Conservation (phyloP, 2,797 vertebrate species). For the Crocodylus rhombifer region DNA sequence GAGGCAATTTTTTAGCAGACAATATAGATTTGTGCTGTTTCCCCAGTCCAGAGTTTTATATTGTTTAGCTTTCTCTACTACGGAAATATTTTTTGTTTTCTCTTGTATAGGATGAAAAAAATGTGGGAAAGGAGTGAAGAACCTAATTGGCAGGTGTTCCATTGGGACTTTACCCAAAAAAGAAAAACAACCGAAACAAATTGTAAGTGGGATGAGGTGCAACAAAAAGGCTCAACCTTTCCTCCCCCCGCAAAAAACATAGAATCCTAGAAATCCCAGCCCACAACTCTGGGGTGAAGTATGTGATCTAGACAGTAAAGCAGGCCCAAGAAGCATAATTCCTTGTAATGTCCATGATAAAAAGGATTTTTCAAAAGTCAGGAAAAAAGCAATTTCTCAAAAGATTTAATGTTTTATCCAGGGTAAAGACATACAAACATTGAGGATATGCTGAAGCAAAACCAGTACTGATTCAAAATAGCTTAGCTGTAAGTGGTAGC, state of each 20-base stretch:
- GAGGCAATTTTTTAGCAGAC: conserved; percentile 35
- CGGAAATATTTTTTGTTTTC: background rate
- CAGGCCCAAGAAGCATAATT: background rate
- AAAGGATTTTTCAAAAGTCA: background rate
- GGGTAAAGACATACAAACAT: background rate
- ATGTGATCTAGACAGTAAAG: background rate
- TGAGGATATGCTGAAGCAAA: background rate
- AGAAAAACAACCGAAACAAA: too few species aligned
- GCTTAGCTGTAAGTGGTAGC: background rate
- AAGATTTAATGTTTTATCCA: background rate
- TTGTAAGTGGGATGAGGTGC: too few species aligned
- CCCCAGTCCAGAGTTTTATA: background rate
- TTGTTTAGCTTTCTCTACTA: background rate
- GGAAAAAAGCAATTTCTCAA: background rate
- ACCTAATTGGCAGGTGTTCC: background rate
- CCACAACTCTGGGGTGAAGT: too few species aligned
- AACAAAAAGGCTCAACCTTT: background rate
- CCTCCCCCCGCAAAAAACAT: too few species aligned
- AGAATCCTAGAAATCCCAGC: too few species aligned
- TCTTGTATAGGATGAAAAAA: too few species aligned
- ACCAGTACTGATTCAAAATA: background rate
- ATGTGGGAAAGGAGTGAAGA: background rate
- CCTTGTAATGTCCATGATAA: background rate
- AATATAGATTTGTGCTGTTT: background rate
- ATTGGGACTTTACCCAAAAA: too few species aligned